Conservation (phyloP, 2,888 invertebrate species). For the Epsilonema sp. region DNA sequence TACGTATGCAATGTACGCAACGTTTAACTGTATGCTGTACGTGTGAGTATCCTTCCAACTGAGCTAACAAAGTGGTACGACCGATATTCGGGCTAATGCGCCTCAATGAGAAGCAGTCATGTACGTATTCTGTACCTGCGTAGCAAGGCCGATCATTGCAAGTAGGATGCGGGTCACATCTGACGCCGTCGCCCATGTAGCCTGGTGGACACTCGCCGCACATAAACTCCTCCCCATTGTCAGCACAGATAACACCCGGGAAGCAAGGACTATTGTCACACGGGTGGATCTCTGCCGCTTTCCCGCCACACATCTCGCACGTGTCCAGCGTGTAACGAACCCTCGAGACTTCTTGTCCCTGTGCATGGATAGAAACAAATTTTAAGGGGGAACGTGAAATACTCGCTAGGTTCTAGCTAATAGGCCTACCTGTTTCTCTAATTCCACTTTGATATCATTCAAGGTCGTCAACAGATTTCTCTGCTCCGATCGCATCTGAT, state of each 20-base stretch:
- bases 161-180: constrained; percentile 46
- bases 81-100: too few relatives aligned
- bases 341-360: background rate
- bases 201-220: constrained; percentile 58
- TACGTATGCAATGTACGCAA: too few relatives aligned
- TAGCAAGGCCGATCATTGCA: constrained; percentile 54
- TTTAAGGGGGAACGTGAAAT: too few relatives aligned
- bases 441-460: background rate
- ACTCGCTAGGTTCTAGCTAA: too few relatives aligned
- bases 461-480: background rate
- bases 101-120: too few relatives aligned
- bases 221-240: constrained; percentile 42
- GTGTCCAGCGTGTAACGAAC: background rate
- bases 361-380: too few relatives aligned
- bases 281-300: constrained; percentile 4
- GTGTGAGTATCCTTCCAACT: too few relatives aligned
- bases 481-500: background rate
- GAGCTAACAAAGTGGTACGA: too few relatives aligned
- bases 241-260: constrained; percentile 45
- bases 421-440: background rate
- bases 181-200: constrained; percentile 51
- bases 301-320: constrained; percentile 1
- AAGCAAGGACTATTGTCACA: constrained; percentile 40
- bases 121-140: constrained; percentile 42
- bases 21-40: too few relatives aligned